Conservation (phyloP, 2,888 invertebrate genomes). For the Orchesellides sinensis region DNA sequence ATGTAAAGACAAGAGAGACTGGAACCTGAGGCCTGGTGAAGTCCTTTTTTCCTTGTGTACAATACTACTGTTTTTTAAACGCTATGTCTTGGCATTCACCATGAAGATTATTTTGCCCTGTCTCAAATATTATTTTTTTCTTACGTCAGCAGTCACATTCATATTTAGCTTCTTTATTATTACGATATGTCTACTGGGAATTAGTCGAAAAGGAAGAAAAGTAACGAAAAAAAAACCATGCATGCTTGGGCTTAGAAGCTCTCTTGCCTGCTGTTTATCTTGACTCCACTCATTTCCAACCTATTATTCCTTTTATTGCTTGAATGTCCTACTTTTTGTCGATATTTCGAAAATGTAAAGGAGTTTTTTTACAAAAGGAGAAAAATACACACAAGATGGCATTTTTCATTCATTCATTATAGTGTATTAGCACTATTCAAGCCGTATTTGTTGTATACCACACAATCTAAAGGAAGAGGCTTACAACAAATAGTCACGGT, state of each 20-base stretch:
- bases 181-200: slow-evolving; percentile 60
- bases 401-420: too few species aligned
- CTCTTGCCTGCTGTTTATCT: background rate
- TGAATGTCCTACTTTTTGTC: background rate
- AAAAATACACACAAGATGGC: too few species aligned
- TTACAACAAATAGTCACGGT: too few species aligned
- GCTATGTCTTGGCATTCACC: too few species aligned
- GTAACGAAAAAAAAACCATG: slow-evolving; percentile 10
- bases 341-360: background rate
- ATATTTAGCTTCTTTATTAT: slow-evolving; percentile 54
- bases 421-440: too few species aligned
- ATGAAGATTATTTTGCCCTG: slow-evolving; percentile 44
- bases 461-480: too few species aligned
- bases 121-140: slow-evolving; percentile 41
- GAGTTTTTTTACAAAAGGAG: too few species aligned
- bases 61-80: too few species aligned
- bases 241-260: background rate
- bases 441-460: too few species aligned
- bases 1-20: background rate
- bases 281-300: background rate
- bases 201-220: slow-evolving; percentile 32
- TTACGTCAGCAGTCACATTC: slow-evolving; percentile 60
- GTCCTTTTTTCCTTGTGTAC: too few species aligned
- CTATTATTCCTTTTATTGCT: slow-evolving; percentile 2
- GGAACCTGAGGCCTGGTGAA: slow-evolving; percentile 15